Percentiles rank a stretch among this genome's conserved stretches.
phyloP scores from a whole-genome alignment of 2,113 vertebrate species.

The Sakesphorus luctuosus region DNA sequence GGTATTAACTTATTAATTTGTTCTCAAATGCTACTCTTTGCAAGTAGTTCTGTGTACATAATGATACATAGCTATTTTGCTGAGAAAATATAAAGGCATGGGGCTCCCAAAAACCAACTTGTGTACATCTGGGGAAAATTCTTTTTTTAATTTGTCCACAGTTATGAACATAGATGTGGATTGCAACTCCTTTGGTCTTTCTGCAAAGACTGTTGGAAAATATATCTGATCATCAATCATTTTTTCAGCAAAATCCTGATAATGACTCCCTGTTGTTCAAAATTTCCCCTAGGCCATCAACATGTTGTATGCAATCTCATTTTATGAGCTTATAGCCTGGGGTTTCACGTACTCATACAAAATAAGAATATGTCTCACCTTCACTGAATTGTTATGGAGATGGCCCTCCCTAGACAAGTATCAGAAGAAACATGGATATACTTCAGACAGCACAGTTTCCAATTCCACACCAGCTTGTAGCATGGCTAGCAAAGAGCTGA shows the following conservation, averaged over 20 bases:
- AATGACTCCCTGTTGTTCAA: conserved; percentile 50
- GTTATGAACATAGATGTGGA: neutral
- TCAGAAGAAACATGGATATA: conserved; percentile 18
- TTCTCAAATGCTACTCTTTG: neutral
- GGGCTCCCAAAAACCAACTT: neutral
- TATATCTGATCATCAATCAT: neutral
- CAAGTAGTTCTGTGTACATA: neutral
- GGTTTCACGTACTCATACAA: conserved; percentile 29
- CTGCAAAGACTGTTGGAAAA: conserved; percentile 15
- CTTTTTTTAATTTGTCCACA: neutral
- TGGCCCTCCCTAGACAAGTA: neutral
- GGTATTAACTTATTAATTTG: conserved; percentile 19
- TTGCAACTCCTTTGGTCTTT: neutral
- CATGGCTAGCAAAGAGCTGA: neutral
- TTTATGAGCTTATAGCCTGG: conserved; percentile 43
- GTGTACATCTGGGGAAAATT: neutral
- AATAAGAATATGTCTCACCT: conserved; percentile 35
- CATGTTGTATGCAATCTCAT: conserved; percentile 59
- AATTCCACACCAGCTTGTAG: neutral
- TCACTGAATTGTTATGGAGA: neutral
- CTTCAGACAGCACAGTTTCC: neutral
- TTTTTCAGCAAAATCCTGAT: conserved; percentile 44
- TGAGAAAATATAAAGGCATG: neutral
- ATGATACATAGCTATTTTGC: neutral
- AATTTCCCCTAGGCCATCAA: conserved; percentile 43